These are phyloP conservation scores for Scolanthus callimorphus DNA, from an alignment of 92 coral and sea anemone species.

Conservation along the genomic window DNA sequence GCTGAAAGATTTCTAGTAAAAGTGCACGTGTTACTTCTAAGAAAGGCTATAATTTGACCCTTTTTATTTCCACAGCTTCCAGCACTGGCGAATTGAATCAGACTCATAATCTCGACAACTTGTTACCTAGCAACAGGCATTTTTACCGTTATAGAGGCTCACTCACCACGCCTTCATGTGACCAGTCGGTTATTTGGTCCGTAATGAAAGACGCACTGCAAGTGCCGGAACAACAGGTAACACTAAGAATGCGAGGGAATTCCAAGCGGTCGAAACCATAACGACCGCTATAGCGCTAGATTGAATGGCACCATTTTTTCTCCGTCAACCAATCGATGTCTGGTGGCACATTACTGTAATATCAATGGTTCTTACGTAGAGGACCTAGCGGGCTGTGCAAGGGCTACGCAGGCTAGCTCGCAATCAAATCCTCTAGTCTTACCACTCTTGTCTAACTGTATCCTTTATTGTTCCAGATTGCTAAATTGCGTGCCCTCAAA, in stretches of 20 bases:
- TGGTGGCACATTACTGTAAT: too few species aligned
- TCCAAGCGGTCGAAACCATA: too few species aligned
- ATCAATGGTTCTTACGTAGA: too few species aligned
- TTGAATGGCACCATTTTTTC: too few species aligned
- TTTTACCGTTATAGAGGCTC: constrained; percentile 79
- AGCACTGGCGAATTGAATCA: neutral
- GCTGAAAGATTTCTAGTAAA: too few species aligned
- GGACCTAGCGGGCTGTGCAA: too few species aligned
- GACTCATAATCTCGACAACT: neutral
- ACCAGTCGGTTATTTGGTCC: constrained; percentile 69
- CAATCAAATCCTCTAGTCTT: too few species aligned
- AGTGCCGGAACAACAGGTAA: constrained; percentile 50
- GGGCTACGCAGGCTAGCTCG: too few species aligned
- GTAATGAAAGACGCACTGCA: constrained; percentile 27
- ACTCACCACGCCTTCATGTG: constrained; percentile 68
- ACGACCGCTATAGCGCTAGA: too few species aligned
- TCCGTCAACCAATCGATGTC: too few species aligned
- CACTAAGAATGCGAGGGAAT: too few species aligned
- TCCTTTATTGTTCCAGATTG: neutral
- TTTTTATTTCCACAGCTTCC: neutral
- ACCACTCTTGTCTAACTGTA: neutral
- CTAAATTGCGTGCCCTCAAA: constrained; percentile 1
- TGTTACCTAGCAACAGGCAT: constrained; percentile 33
- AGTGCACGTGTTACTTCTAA: too few species aligned
- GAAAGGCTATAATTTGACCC: neutral